Evolutionary conservation across 2,113 vertebrate species (phyloP).

Genomic region (Sisor rabdophorus): DNA sequence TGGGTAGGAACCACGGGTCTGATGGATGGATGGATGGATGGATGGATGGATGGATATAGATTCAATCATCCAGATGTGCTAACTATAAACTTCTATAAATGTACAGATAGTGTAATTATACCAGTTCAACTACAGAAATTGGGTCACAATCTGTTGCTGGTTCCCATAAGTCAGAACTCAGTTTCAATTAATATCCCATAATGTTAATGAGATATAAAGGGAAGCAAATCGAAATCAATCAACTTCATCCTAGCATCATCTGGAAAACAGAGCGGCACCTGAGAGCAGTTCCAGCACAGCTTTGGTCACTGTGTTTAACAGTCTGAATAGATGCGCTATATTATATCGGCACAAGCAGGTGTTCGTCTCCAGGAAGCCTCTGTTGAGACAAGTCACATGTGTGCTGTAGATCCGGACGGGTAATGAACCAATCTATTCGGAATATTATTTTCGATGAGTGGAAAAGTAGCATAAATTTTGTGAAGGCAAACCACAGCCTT

Average conservation of each 20-base stretch:
- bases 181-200: conserved; percentile 3
- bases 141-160: conserved; percentile 8
- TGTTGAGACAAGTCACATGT: conserved; percentile 36
- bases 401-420: conserved; percentile 36
- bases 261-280: conserved; percentile 19
- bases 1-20: too few relatives aligned
- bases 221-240: neutral
- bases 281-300: conserved; percentile 9
- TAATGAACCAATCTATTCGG: conserved; percentile 44
- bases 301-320: conserved; percentile 17
- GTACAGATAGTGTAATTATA: too few relatives aligned
- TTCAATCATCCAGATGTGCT: too few relatives aligned
- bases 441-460: conserved; percentile 39
- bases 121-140: neutral
- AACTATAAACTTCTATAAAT: too few relatives aligned
- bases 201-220: conserved; percentile 1
- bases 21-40: too few relatives aligned
- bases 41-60: too few relatives aligned
- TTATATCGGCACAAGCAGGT: conserved; percentile 18
- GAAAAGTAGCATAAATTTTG: conserved; percentile 39
- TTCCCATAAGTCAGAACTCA: neutral
- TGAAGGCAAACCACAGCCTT: conserved; percentile 33
- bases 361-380: conserved; percentile 29
- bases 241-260: conserved; percentile 9
- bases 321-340: conserved; percentile 28